Conservation (phyloP, 2,113 vertebrate species). For the Accipiter virgatus region DNA sequence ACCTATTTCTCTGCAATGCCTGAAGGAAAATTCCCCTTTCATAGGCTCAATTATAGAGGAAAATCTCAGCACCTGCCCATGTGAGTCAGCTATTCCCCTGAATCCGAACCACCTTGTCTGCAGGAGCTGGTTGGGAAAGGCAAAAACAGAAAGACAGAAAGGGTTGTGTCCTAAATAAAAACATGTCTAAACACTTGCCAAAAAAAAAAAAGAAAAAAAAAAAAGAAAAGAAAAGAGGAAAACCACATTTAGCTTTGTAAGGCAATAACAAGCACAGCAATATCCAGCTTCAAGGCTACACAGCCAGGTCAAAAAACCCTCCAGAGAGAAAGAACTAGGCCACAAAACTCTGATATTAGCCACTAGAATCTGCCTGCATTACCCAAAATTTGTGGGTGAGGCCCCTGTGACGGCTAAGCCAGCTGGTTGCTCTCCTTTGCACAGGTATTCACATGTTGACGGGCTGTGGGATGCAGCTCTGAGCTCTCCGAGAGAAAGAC, state of each 20-base stretch:
- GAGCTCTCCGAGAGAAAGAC: not conserved
- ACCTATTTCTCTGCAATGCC: not conserved
- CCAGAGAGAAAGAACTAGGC: slow-evolving; percentile 9
- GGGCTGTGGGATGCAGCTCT: not conserved
- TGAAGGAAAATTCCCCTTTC: slow-evolving; percentile 28
- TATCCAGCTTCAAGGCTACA: not conserved
- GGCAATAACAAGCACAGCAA: not conserved
- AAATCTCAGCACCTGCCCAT: not conserved
- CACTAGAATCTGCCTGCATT: not conserved
- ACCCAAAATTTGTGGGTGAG: not conserved
- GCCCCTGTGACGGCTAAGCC: not conserved
- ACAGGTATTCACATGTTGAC: not conserved
- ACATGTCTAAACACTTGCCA: not conserved
- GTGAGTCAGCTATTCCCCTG: slow-evolving; percentile 8
- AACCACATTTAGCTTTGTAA: not conserved
- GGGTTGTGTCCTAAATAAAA: not conserved
- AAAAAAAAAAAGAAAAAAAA: not conserved
- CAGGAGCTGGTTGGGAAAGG: not conserved
- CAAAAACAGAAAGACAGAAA: not conserved
- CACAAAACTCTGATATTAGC: not conserved
- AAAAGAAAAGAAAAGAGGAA: not conserved
- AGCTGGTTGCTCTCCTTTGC: not conserved
- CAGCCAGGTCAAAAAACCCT: slow-evolving; percentile 6
- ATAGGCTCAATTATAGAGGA: not conserved
- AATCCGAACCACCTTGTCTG: not conserved